Base-by-base conservation (phyloP, 2,797 vertebrate genomes). In the Catostomus latipinnis region DNA sequence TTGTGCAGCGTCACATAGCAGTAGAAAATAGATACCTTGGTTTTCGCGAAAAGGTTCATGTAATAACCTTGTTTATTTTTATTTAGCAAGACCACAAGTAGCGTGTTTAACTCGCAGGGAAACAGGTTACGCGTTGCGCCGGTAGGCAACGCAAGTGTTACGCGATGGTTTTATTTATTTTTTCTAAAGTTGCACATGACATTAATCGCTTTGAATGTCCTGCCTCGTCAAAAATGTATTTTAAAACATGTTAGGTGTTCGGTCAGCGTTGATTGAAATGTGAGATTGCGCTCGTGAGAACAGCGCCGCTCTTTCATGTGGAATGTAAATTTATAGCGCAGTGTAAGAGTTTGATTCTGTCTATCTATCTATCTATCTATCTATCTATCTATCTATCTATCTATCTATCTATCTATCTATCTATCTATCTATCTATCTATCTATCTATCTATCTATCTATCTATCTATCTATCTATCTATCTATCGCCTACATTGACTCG, bases 341-440 rank as follows among this genome's bases (percentile, higher is more conserved):
- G 16, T 68, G 58, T 46, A 13, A 58, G 5, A 34, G 34, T 34
- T 34, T 34, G 0, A 34, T 34, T 2, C 22, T 22, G 1, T 22
- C 22, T 22, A 2, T 22, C 22, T 22, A 2, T 22, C 22, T 22
- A 2, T 22, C 22, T 22, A 22, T 34, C 34, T 34, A 34, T 48
- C 7, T 8, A 46, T 48, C 13, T 49, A 46, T 49, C n/a, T 50
- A 0, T 70, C 18, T 60, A 0, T 50, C 6, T 60, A 9, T 69
- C 18, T 60, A 8, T 68, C 53, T 16, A 5, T 60, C 58, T 62
- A 6, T 54, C 68, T 63, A 2, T 66, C 18, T 56, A 52, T 82
- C 34, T 68, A 13, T 71, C 11, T 45, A 16, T 45, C 48, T 63
- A 16, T 43, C 45, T 74, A 10, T 66, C 49, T 62, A 57, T 11